A percentile compares a stretch with the other conserved stretches of the same genome.
Conservation (phyloP, 2,113 vertebrate genomes). For the Nesospiza acunhae region DNA sequence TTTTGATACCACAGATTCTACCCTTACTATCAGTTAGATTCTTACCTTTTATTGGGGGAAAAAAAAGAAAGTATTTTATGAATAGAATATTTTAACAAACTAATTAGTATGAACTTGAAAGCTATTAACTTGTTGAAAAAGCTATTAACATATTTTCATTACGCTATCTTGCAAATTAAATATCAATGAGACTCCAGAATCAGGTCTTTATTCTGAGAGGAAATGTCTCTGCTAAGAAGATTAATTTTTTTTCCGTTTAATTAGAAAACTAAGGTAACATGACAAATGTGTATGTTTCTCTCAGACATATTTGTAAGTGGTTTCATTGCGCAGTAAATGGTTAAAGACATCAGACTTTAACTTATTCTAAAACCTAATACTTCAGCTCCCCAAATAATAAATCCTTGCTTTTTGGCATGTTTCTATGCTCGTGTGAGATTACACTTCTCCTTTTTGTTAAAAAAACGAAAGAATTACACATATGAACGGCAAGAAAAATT, state of each 20-base stretch:
- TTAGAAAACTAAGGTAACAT: conserved; percentile 9
- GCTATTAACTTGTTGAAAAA: conserved; percentile 60
- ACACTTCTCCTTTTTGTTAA: background rate
- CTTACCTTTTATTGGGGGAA: background rate
- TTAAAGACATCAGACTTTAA: background rate
- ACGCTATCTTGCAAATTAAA: conserved; percentile 28
- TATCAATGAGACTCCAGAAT: conserved; percentile 32
- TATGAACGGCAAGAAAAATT: background rate
- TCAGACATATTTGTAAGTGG: background rate
- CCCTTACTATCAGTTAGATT: background rate
- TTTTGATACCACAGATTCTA: background rate
- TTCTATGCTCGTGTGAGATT: background rate
- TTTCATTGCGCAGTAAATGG: background rate
- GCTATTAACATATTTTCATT: conserved; percentile 65
- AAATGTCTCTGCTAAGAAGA: conserved; percentile 13
- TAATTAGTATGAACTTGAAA: conserved; percentile 61
- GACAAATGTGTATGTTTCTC: background rate
- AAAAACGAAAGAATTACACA: background rate
- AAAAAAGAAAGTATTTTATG: background rate
- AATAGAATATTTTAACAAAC: conserved; percentile 47
- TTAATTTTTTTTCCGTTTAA: background rate
- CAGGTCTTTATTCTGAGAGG: conserved; percentile 38
- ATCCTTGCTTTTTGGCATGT: background rate
- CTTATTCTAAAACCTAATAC: background rate
- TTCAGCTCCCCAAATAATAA: background rate